Evolutionary conservation across 2,888 invertebrate species (phyloP), one percentile per base, ranked within the genome.

Genomic region (Amphipoea lucens): DNA sequence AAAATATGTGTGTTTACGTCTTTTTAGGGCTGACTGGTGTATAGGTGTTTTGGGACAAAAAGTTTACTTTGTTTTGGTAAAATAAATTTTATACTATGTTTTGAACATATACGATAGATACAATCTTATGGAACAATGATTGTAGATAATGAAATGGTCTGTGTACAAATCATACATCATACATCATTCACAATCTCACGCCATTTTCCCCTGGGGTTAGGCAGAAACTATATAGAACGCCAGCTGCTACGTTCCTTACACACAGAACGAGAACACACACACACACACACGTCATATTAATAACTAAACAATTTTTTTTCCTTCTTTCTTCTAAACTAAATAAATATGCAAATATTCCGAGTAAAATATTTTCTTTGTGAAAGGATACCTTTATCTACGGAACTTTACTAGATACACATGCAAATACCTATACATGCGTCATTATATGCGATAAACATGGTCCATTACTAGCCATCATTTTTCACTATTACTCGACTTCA

Each of bases 401-500:
- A 29, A 29, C 29, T 29, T 29, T 29, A 29, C 29, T 29, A 1
- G 29, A 29, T n/a, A n/a, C 40, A 74, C 5, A 29, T 29, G 62
- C 3, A 63, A 60, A n/a, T 60, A n/a, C n/a, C n/a, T n/a, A 62
- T 5, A 29, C 2, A 45, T 20, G 45, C 17, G 12, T 51, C 7
- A 17, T n/a, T n/a, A 75, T 51, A 63, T 20, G 17, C 20, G 5
- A 36, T 48, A 68, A 45, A 4, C 9, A 68, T 57, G 40, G 4
- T n/a, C 48, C 23, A 63, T 20, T 69, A 20, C 23, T 48, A 45
- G 54, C 40, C 20, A 45, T 60, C 29, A 70, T 40, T 67, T 51
- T 84, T 78, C 29, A 62, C 17, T 36, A 62, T 79, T 48, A 65
- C 36, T 72, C 45, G 54, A 68, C n/a, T 62, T 57, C 29, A 66